Base-by-base conservation (phyloP, 2,797 vertebrate species). In the Chelon labrosus region DNA sequence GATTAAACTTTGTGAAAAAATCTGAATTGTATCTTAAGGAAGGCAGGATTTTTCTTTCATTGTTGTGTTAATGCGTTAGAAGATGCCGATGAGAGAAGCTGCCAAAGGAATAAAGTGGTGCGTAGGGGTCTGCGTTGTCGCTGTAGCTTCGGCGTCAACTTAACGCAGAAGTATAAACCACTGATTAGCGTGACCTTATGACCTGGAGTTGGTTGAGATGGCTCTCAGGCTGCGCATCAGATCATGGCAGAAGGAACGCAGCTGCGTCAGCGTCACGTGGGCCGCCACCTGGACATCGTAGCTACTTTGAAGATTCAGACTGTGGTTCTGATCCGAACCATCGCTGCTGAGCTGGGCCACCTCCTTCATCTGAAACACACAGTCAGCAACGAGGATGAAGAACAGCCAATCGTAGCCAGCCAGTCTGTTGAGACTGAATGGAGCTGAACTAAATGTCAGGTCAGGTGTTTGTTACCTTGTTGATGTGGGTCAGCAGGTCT, bases 401-500 rank as follows among this genome's bases (percentile, higher is more conserved):
- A 35, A 35, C 47, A 76, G 69, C 19, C 46, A 44, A 42, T 2
- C 46, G n/a, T 7, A 51, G 17, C 53, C 49, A 60, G 47, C 73
- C 53, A 44, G 25, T 4, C 25, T 27, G 25, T 27, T 27, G 31
- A 6, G 31, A 8, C 31, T 8, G 31, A 6, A 35, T 8, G 31
- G 31, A 55, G 25, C 5, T 47, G 49, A 27, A 27, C 25, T 27
- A 2, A 27, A 69, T 20, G 12, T 60, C 58, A 42, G 4, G 1
- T 37, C 46, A 19, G 22, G 47, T 31, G 59, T 39, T 61, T 4
- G 53, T 75, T 75, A 95, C 94, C 90, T 90, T 79, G 41, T 9
- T 22, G 27, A 94, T 68, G 72, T 90, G 91, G 0, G 58, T 70
- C 56, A 90, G 89, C 53, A 98, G 94, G 88, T 98, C 96, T 22